Base-by-base conservation (phyloP, 1,140 invertebrate genomes). In the Drepana arcuata region DNA sequence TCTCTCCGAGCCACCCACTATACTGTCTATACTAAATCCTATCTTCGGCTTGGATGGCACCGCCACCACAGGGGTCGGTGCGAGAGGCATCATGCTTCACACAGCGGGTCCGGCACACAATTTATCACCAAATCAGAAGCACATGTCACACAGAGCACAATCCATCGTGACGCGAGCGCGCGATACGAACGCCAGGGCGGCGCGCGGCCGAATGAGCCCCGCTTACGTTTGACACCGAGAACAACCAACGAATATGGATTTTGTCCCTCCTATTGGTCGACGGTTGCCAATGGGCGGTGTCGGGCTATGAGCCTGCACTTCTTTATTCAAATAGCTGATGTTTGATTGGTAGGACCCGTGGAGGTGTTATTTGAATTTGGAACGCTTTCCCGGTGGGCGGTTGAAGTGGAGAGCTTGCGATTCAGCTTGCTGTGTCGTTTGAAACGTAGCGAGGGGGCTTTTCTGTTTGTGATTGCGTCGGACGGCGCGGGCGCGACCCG, bases 1-100 rank as follows among this genome's bases (percentile, higher is more conserved):
- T 46, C 69, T 48, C 49, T 86, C 86, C 1, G 86, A 84, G 37
- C 69, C 55, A 38, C 95, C 94, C 30, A 97, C 95, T 50, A 97
- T 95, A 54, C 94, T 95, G 81, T 97, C 95, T 70, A 97, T 97
- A 61, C 93, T 95, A 70, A 97, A 97, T 63, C 94, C 95, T 68
- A 96, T 92, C 85, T 96, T 97, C 27, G 94, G 94, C 86, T 95
- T 95, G 40, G 91, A 90, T 44, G 91, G 90, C 75, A 93, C 90
- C 64, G 91, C 87, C 65, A 91, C 88, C 59, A 93, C 91, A 84
- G 92, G 91, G 64, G 93, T 94, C 84, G 94, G 94, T 87, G 92
- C 91, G 81, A 94, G 88, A 86, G 92, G 92, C 91, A 93, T 93
- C 93, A 95, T 95, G 78, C 78, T 82, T 78, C 53, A 48, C 70